phyloP scores from a whole-genome alignment of 1,140 invertebrate genomes.

The honey bee (Apis mellifera) region Amel_HAv3.1 CM009946.2:3104501-3105000 shows the following conservation, averaged over 20 bases:
- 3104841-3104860: not conserved
- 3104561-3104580: not conserved
- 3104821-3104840: too few species aligned
- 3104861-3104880: not conserved
- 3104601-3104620: too few species aligned
- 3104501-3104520: not conserved
- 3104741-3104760: too few species aligned
- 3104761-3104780: too few species aligned
- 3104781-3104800: too few species aligned
- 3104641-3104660: too few species aligned
- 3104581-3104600: too few species aligned
- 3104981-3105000: not conserved
- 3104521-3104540: too few species aligned
- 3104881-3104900: not conserved
- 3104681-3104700: not conserved
- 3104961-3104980: not conserved
- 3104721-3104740: constrained; percentile 3
- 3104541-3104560: not conserved
- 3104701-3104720: not conserved
- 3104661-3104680: not conserved
- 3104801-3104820: not conserved
- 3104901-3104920: not conserved
- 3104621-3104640: too few species aligned
- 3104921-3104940: not conserved
- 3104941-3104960: not conserved